Evolutionary conservation across 2,113 vertebrate genomes (phyloP), one percentile per base, ranked within the genome.

Genomic region (Phocoena phocoena): DNA sequence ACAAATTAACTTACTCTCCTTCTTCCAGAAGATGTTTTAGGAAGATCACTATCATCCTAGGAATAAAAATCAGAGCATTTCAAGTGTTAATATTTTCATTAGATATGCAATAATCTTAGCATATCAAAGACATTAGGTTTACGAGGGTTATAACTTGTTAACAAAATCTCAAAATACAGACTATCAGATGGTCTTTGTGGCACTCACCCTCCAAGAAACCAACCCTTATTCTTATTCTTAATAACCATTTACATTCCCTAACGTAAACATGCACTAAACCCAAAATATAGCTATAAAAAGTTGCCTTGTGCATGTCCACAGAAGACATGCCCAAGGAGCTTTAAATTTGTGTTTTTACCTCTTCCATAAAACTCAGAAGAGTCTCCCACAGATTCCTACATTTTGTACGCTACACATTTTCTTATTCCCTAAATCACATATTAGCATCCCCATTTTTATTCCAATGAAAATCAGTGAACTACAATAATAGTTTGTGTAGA

Each of bases 21-120:
- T 95, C 98, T 99, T 98, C 99, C 99, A 20, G 99, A 98, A n/a
- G 99, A 99, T 17, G 99, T 99, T 97, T 99, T 99, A 11, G 99
- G 99, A 89, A 98, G 96, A 97, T 96, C 98, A 83, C 97, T 99
- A 98, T 98, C 98, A 94, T 99, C 99, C 99, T 99, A 97, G 95
- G 31, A 95, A 96, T 55, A 97, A 97, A 96, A 96, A 98, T 96
- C 93, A 98, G 73, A 96, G 47, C 65, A 97, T 55, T 14, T 50
- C 96, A 73, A 95, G 21, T 85, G 31, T 90, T 71, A 80, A 68
- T 11, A 67, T 21, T 85, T 81, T 94, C 76, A 95, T 18, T 21
- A 68, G 31, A 81, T 90, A 83, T 15, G 10, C 18, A 88, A 77
- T 8, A 73, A 74, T 31, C 38, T 70, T 86, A 94, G 21, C 12